Evolutionary conservation across 2,888 invertebrate species (phyloP), one percentile per base, ranked within the genome.

Genomic region (Nyleta sp.): DNA sequence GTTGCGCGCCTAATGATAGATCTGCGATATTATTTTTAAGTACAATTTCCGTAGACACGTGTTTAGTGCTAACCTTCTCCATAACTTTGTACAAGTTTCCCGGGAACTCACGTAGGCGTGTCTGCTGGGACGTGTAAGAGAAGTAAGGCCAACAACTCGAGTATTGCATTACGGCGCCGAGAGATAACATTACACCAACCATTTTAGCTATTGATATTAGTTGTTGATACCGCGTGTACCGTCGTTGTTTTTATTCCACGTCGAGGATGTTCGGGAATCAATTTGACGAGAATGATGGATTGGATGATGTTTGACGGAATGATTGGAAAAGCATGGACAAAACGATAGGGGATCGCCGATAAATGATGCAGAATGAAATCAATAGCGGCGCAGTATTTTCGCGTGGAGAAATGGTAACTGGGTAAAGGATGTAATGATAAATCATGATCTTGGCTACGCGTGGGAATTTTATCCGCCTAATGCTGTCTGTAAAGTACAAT

Each of bases 41-140:
- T 40, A 31, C 24, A 59, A 65, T 52, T 59, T 65, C 65, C 28
- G 28, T 24, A 62, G 57, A 70, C 76, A 59, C 17, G 59, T 71
- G 70, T 71, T 70, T 64, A 50, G 42, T 35, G 33, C 13, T 50
- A 68, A 70, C 64, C 64, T 64, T 31, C 70, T 57, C 52, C 20
- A 52, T 59, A 76, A 71, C 70, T 76, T 70, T 24, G 64, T 40
- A 33, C 50, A 76, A 70, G 70, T 76, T 76, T 55, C 18, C 18
- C 44, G 35, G 15, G 33, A 70, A 70, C 75, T 76, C 64, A 76
- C 70, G 55, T 70, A 70, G 64, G 50, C 70, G 53, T 70, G 64
- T 76, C 75, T 76, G 28, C 38, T 64, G 70, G 70, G 75, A 76
- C 52, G 70, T 76, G 57, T 76, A 64, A 57, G 64, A 48, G 62